These are phyloP conservation scores for Meteorus colon DNA, from an alignment of 2,888 invertebrate species.

Conservation along the genomic window DNA sequence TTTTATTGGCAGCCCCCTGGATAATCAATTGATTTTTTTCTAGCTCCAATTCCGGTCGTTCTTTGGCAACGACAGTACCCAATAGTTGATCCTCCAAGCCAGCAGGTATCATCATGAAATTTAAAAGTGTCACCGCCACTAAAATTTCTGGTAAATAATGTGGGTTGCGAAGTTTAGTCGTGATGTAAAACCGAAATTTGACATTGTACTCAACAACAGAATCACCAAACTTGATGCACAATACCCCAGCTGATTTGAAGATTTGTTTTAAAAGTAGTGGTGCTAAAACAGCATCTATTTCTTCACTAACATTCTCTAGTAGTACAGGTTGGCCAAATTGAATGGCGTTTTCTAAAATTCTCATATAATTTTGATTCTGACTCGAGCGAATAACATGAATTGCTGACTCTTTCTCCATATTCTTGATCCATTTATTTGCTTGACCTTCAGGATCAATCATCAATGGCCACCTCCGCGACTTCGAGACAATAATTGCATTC, in stretches of 20 bases:
- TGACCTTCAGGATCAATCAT: conserved; percentile 98
- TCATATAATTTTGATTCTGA: conserved; percentile 85
- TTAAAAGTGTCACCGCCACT: conserved; percentile 92
- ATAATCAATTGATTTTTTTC: conserved; percentile 92
- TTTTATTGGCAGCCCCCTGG: conserved; percentile 90
- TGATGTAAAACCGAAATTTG: conserved; percentile 93
- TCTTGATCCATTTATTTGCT: conserved; percentile 95
- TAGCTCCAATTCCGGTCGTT: conserved; percentile 92
- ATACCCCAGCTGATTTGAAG: conserved; percentile 89
- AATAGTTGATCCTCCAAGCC: conserved; percentile 93
- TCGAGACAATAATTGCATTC: conserved; percentile 92
- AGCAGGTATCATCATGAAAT: conserved; percentile 93
- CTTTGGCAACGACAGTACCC: conserved; percentile 93
- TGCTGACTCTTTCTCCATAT: conserved; percentile 90
- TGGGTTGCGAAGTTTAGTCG: conserved; percentile 94
- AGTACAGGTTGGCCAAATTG: conserved; percentile 91
- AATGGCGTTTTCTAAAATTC: conserved; percentile 88
- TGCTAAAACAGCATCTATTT: conserved; percentile 92
- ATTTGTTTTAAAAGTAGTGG: conserved; percentile 90
- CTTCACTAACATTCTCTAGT: conserved; percentile 93
- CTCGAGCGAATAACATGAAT: conserved; percentile 86
- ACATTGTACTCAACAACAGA: conserved; percentile 91
- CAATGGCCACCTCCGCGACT: conserved; percentile 92
- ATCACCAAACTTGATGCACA: conserved; percentile 93
- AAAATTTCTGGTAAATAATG: conserved; percentile 96